phyloP scores from a whole-genome alignment of 1,140 invertebrate species.

The Centruroides sculpturatus region DNA sequence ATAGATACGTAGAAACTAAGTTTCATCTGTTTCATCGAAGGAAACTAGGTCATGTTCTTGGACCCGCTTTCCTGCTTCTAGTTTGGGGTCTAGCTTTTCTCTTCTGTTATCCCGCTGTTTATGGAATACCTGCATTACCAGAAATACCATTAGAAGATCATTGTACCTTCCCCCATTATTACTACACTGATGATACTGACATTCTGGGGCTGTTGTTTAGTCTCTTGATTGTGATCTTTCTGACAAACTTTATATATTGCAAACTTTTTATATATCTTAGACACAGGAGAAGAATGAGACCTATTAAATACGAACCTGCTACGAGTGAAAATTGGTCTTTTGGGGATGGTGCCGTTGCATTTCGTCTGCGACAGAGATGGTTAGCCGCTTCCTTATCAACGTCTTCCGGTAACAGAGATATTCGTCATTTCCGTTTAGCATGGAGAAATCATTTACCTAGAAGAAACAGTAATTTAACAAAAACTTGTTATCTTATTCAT shows the following conservation, averaged over 20 bases:
- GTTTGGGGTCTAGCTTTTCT: not conserved
- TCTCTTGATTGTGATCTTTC: not conserved
- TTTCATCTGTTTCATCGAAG: slow-evolving; percentile 3
- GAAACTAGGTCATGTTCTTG: slow-evolving; percentile 1
- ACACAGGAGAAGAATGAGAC: slow-evolving; percentile 8
- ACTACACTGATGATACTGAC: not conserved
- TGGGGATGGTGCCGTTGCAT: not conserved
- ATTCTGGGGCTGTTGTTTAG: not conserved
- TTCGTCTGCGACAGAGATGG: slow-evolving; percentile 7
- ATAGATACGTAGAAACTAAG: slow-evolving; percentile 8
- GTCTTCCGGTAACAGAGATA: slow-evolving; percentile 1
- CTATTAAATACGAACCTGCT: slow-evolving; percentile 10
- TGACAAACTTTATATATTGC: slow-evolving; percentile 4
- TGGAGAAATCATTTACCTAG: slow-evolving; percentile 9
- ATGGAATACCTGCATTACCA: not conserved
- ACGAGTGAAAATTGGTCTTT: slow-evolving; percentile 13
- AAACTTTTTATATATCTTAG: slow-evolving; percentile 10
- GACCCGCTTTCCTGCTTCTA: not conserved
- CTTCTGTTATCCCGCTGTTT: slow-evolving; percentile 2
- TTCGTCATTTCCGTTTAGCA: not conserved
- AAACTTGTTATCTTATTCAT: slow-evolving; percentile 6
- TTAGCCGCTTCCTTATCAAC: slow-evolving; percentile 4
- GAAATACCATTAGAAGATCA: not conserved
- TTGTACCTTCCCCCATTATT: slow-evolving; percentile 7
- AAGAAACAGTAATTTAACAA: slow-evolving; percentile 9